A percentile compares a stretch with the other conserved stretches of the same genome.
Evolutionary conservation across 2,888 invertebrate species (phyloP).

Genomic region (Acleris laterana): DNA sequence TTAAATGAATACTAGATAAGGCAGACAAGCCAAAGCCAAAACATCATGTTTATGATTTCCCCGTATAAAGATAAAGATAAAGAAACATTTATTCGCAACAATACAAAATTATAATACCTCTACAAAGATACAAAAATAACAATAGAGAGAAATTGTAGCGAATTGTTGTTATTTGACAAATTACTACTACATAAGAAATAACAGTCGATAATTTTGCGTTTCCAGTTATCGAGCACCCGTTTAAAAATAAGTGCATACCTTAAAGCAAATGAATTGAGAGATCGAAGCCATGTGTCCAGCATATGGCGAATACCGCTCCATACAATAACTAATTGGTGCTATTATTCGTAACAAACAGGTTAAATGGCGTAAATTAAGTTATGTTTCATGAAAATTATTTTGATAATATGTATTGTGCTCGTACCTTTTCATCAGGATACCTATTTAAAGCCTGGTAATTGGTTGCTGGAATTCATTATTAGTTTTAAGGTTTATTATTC

Average conservation of each 20-base stretch:
- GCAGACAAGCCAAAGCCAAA: no score
- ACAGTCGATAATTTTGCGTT: neutral
- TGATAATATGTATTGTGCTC: constrained; percentile 16
- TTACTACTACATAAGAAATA: no score
- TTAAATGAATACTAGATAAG: no score
- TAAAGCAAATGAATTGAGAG: constrained; percentile 1
- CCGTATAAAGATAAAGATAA: no score
- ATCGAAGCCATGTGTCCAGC: constrained; percentile 23
- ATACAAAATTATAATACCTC: no score
- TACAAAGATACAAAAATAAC: no score
- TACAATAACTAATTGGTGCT: constrained; percentile 32
- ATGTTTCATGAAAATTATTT: constrained; percentile 16
- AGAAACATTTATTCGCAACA: no score
- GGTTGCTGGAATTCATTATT: neutral
- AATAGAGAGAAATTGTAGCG: no score
- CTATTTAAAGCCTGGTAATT: neutral
- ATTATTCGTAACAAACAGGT: constrained; percentile 30
- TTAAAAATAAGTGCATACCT: neutral
- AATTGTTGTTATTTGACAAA: no score
- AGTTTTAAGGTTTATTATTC: no score
- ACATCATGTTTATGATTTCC: no score
- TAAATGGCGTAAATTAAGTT: constrained; percentile 17
- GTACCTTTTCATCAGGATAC: constrained; percentile 6
- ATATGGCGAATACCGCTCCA: constrained; percentile 23
- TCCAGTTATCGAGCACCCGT: neutral